Conservation (phyloP, 2,113 vertebrate genomes). For the Halcyon malimbica region DNA sequence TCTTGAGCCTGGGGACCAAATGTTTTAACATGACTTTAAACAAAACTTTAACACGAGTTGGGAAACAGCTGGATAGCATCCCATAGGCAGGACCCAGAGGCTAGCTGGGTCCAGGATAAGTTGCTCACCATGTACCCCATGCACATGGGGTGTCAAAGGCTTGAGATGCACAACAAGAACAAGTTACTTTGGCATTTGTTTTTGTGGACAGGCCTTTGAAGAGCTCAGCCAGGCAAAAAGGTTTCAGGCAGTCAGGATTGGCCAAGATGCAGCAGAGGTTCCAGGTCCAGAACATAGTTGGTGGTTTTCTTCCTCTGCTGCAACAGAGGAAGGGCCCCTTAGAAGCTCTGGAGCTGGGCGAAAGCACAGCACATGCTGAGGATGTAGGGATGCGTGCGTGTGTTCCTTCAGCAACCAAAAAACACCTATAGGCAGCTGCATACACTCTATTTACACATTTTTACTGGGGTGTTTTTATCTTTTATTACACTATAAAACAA, state of each 20-base stretch:
- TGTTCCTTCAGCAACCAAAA: background rate
- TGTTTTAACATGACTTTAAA: background rate
- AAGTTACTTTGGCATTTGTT: background rate
- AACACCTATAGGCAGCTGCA: background rate
- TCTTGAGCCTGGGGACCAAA: background rate
- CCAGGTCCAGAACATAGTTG: fast-evolving
- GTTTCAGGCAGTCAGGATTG: background rate
- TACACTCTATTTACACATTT: background rate
- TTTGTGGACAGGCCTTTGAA: background rate
- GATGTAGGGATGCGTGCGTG: background rate
- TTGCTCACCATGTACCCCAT: background rate
- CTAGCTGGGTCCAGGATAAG: background rate
- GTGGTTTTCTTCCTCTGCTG: background rate
- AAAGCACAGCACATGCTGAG: background rate
- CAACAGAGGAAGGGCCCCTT: background rate
- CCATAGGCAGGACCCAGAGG: background rate
- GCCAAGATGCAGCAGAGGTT: background rate
- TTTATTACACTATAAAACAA: slow-evolving; percentile 56
- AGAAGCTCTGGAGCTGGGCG: background rate
- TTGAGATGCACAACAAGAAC: fast-evolving
- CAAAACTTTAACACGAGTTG: background rate
- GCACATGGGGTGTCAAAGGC: fast-evolving
- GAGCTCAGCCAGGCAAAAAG: background rate
- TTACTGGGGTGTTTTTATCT: slow-evolving; percentile 43
- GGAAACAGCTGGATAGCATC: background rate